Conservation (phyloP, 2,888 invertebrate species). For the Acrobasis consociella region DNA sequence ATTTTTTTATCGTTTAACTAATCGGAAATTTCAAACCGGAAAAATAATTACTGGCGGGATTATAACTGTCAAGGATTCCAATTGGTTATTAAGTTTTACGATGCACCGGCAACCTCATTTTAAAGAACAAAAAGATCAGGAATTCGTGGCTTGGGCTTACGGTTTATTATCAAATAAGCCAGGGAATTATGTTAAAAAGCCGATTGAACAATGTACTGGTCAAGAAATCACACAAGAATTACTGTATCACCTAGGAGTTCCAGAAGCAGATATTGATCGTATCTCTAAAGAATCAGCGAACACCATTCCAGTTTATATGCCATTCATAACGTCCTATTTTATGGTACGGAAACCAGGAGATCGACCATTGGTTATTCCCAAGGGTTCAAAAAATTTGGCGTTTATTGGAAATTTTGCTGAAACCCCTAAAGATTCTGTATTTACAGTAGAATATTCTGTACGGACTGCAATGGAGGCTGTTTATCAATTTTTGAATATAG, state of each 20-base stretch:
- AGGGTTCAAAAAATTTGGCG: background rate
- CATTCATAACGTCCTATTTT: background rate
- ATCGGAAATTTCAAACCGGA: background rate
- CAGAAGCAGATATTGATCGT: background rate
- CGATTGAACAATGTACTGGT: background rate
- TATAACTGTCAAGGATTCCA: background rate
- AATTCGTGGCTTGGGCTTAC: background rate
- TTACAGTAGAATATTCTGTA: constrained; percentile 5
- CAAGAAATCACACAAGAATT: constrained; percentile 3
- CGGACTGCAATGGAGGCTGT: constrained; percentile 1
- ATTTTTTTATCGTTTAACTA: background rate
- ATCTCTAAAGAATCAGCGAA: background rate
- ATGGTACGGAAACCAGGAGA: background rate
- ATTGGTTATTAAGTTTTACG: constrained; percentile 5
- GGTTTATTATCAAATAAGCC: constrained; percentile 4
- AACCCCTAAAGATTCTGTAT: background rate
- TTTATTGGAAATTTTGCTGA: constrained; percentile 3
- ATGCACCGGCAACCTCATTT: constrained; percentile 1
- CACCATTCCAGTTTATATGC: background rate
- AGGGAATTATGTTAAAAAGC: background rate
- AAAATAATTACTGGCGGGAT: background rate
- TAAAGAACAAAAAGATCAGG: constrained; percentile 1
- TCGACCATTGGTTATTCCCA: background rate
- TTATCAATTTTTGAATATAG: background rate
- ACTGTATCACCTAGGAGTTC: background rate